A percentile compares a stretch with the other conserved stretches of the same genome.
Evolutionary conservation across 2,888 invertebrate species (phyloP).

Genomic region (Macrophya alboannulata): DNA sequence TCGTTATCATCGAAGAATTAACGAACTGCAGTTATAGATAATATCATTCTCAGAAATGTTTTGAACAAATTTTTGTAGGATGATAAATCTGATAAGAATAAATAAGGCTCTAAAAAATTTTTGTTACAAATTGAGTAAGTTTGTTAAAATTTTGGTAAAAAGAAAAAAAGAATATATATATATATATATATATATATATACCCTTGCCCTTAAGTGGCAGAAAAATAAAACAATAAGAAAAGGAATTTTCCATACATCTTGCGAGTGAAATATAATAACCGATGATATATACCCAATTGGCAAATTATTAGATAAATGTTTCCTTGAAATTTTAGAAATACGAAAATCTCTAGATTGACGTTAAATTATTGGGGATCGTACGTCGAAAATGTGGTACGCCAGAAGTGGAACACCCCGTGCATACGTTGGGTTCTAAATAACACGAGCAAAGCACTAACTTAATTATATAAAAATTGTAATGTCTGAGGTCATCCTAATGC

Average conservation of each 20-base stretch:
- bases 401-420: background rate
- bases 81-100: no score
- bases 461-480: background rate
- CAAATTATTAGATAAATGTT: background rate
- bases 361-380: background rate
- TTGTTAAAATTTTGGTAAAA: no score
- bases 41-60: background rate
- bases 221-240: no score
- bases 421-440: background rate
- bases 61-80: no score
- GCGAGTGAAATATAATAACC: background rate
- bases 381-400: background rate
- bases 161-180: no score
- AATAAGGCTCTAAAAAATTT: no score
- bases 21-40: background rate
- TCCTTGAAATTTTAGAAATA: background rate
- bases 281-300: background rate
- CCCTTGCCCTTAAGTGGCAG: no score
- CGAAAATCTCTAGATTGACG: background rate
- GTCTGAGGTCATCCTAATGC: constrained; percentile 34
- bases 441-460: background rate
- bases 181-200: no score
- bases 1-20: no score
- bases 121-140: no score
- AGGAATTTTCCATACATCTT: no score